These are phyloP conservation scores for Circaetus cinerascens DNA, from an alignment of 2,113 vertebrate genomes.

Conservation along the genomic window DNA sequence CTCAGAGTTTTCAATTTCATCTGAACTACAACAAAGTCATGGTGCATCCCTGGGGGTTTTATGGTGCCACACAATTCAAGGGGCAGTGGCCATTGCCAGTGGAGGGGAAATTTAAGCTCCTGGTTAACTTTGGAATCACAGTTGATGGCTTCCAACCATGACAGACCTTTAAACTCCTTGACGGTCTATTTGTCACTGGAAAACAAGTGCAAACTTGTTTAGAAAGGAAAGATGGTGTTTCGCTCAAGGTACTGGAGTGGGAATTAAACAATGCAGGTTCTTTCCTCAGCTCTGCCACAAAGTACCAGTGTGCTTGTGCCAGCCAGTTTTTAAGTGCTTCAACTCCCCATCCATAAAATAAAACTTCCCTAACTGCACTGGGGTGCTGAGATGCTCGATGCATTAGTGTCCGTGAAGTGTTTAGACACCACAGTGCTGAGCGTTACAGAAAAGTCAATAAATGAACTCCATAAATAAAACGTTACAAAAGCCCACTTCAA, in stretches of 20 bases:
- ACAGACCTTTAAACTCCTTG: slow-evolving; percentile 27
- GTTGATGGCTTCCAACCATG: background rate
- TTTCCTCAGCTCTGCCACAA: background rate
- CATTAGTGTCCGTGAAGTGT: background rate
- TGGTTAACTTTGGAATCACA: background rate
- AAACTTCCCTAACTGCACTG: background rate
- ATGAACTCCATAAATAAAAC: slow-evolving; percentile 31
- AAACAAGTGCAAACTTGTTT: slow-evolving; percentile 2
- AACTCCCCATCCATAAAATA: background rate
- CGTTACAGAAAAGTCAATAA: slow-evolving; percentile 3
- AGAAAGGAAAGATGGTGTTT: background rate
- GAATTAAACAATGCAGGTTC: background rate
- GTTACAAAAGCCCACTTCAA: background rate
- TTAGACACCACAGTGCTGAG: background rate
- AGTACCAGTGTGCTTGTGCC: background rate
- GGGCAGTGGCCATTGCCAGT: background rate
- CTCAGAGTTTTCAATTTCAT: slow-evolving; percentile 11
- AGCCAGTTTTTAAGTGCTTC: background rate
- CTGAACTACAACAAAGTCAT: background rate
- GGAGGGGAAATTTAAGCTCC: background rate
- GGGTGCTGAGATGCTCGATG: background rate
- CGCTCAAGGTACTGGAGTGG: background rate
- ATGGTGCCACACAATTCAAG: background rate
- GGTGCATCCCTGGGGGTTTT: background rate
- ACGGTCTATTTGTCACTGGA: slow-evolving; percentile 25